These are phyloP conservation scores for Apomyelois bistriatella DNA, from an alignment of 2,888 invertebrate genomes.

Conservation along the genomic window DNA sequence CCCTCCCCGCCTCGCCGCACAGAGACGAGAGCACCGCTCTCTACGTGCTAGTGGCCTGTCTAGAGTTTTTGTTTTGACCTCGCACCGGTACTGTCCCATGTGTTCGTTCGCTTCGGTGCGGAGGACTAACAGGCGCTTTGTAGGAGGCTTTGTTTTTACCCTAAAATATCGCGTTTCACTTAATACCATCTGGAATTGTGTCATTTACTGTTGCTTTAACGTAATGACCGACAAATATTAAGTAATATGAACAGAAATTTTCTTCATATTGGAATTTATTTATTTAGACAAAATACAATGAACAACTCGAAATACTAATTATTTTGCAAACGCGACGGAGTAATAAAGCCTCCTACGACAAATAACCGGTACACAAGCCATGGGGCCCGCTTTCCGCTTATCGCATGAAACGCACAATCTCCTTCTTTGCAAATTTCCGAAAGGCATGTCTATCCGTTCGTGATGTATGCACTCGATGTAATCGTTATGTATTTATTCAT, in stretches of 20 bases:
- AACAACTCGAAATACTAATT: background rate
- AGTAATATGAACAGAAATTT: too few species aligned
- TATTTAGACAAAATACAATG: too few species aligned
- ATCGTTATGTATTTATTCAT: conserved; percentile 7
- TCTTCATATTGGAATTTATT: too few species aligned
- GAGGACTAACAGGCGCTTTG: conserved; percentile 52
- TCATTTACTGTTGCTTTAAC: background rate
- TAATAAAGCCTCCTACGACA: conserved; percentile 46
- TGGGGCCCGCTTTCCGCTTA: conserved; percentile 48
- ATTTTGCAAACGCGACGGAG: conserved; percentile 15
- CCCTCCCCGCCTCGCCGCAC: conserved; percentile 34
- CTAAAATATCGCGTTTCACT: background rate
- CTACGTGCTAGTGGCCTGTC: conserved; percentile 77
- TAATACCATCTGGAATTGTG: background rate
- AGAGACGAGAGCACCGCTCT: conserved; percentile 68
- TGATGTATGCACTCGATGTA: conserved; percentile 8
- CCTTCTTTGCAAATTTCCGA: conserved; percentile 29
- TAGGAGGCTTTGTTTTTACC: conserved; percentile 39
- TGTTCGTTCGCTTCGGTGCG: conserved; percentile 68
- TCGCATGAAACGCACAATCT: conserved; percentile 38
- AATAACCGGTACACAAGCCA: conserved; percentile 51
- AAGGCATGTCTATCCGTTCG: conserved; percentile 16
- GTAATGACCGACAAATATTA: background rate
- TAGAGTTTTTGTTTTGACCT: conserved; percentile 77
- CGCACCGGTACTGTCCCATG: conserved; percentile 70